Conservation (phyloP, 1,140 invertebrate genomes). For the Leptinotarsa undecemlineata region DNA sequence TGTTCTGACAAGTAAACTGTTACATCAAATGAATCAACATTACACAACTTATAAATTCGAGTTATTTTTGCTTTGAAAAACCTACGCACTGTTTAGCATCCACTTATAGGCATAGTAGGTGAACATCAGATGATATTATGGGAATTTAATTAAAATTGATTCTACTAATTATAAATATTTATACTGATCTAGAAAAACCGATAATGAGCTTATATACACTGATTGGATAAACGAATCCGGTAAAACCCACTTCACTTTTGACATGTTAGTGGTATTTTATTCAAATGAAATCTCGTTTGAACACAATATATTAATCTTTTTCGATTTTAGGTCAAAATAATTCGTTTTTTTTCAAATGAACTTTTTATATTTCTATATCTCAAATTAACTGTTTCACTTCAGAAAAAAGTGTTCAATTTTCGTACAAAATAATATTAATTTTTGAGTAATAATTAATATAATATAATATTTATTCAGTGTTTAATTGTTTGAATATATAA, state of each 20-base stretch:
- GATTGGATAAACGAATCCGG: background rate
- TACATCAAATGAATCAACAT: background rate
- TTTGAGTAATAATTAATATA: too few species aligned
- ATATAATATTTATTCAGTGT: too few species aligned
- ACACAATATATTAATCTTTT: too few species aligned
- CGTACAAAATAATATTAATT: too few species aligned
- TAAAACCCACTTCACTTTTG: background rate
- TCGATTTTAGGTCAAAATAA: too few species aligned
- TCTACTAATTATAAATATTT: background rate
- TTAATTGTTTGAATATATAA: too few species aligned
- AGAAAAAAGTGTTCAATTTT: too few species aligned
- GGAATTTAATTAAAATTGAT: background rate
- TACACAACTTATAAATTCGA: background rate
- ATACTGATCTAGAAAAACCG: background rate
- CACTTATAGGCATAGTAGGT: conserved; percentile 2
- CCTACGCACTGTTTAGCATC: background rate
- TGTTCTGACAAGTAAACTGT: background rate
- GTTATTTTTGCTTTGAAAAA: background rate
- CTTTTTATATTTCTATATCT: too few species aligned
- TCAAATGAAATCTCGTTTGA: too few species aligned
- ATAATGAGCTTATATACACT: background rate
- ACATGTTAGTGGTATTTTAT: too few species aligned
- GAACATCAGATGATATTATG: background rate
- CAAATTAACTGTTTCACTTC: too few species aligned
- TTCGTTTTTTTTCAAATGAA: too few species aligned